Percentiles rank a stretch among this genome's conserved stretches.
Evolutionary conservation across 1,140 invertebrate genomes (phyloP).

Genomic region (Pachyrhynchus sulphureomaculatus): DNA sequence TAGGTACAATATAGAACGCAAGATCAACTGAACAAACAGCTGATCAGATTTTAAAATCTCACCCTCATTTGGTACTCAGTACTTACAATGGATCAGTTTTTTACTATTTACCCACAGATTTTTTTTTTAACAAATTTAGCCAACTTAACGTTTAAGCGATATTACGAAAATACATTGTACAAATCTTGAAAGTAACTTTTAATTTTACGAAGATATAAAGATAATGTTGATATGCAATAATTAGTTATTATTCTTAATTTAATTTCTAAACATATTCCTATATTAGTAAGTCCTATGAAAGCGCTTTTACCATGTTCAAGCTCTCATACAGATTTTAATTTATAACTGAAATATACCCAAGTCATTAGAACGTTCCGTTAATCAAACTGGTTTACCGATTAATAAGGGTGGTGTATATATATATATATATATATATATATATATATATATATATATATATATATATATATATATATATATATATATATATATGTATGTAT

Average conservation of each 20-base stretch:
- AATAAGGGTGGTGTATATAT: too few species aligned
- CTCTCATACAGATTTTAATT: too few species aligned
- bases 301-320: too few species aligned
- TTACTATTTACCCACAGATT: slow-evolving; percentile 45
- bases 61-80: slow-evolving; percentile 49
- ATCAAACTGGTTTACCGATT: too few species aligned
- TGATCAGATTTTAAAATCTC: slow-evolving; percentile 41
- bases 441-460: too few species aligned
- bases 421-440: too few species aligned
- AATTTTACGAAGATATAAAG: not conserved
- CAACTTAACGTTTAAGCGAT: not conserved
- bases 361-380: too few species aligned
- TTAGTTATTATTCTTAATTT: slow-evolving; percentile 16
- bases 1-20: slow-evolving; percentile 52
- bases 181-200: not conserved
- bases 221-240: slow-evolving; percentile 28
- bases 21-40: slow-evolving; percentile 41
- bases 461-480: too few species aligned
- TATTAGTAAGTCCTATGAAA: not conserved
- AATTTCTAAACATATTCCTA: not conserved
- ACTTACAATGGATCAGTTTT: slow-evolving; percentile 50
- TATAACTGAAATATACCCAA: too few species aligned
- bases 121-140: not conserved
- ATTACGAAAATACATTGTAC: not conserved
- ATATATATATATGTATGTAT: too few species aligned